Evolutionary conservation across 1,140 invertebrate species (phyloP).

Genomic region (Apis mellifera): DNA sequence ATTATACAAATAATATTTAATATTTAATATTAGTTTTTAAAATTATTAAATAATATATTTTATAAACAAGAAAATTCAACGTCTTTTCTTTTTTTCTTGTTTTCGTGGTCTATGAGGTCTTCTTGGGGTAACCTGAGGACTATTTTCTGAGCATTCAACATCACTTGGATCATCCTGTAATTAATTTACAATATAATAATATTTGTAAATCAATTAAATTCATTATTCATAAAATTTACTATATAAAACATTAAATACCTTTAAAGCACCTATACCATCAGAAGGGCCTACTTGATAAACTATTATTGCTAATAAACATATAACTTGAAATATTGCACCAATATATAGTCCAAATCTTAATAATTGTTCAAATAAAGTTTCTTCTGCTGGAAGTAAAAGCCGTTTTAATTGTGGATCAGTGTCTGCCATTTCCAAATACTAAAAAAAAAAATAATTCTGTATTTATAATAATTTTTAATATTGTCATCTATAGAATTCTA

Average conservation of each 20-base stretch:
- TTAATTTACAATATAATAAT: not conserved
- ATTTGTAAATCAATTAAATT: slow-evolving; percentile 63
- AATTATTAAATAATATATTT: not conserved
- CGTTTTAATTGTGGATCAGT: slow-evolving; percentile 77
- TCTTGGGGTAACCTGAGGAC: slow-evolving; percentile 79
- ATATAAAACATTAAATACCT: slow-evolving; percentile 66
- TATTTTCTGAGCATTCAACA: slow-evolving; percentile 80
- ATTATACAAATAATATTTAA: not conserved
- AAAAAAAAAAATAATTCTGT: not conserved
- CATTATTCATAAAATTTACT: too few species aligned
- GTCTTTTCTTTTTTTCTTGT: slow-evolving; percentile 80
- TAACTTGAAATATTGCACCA: slow-evolving; percentile 78
- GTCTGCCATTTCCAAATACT: slow-evolving; percentile 70
- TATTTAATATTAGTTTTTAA: not conserved
- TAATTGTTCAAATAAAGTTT: slow-evolving; percentile 77
- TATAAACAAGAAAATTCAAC: slow-evolving; percentile 39
- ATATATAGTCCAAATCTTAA: slow-evolving; percentile 78
- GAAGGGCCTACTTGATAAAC: slow-evolving; percentile 76
- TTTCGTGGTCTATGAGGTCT: slow-evolving; percentile 78
- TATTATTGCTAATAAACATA: slow-evolving; percentile 77
- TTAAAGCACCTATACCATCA: slow-evolving; percentile 76
- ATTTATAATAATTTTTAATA: too few species aligned
- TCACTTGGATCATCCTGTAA: slow-evolving; percentile 79
- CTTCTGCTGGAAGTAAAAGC: slow-evolving; percentile 77
- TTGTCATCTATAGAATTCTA: too few species aligned